Evolutionary conservation across 2,888 invertebrate species (phyloP).

Genomic region (Sinopyrophorus schimmeli): DNA sequence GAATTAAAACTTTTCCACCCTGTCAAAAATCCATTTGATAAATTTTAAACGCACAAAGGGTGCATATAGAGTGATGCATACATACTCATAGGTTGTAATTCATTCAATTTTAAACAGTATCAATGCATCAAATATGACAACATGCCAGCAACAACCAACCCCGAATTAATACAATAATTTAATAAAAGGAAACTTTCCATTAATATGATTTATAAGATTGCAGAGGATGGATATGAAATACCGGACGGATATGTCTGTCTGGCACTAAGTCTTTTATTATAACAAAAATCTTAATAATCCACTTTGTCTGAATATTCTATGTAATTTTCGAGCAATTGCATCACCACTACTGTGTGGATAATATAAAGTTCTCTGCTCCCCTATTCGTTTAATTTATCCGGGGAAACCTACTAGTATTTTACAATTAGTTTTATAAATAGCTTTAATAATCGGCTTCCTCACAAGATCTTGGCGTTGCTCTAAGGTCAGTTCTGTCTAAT

Average conservation of each 20-base stretch:
- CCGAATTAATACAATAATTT: no score
- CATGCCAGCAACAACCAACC: no score
- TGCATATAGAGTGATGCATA: no score
- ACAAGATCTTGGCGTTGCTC: background rate
- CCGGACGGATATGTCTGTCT: conserved; percentile 33
- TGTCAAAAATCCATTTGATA: no score
- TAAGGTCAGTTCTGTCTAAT: background rate
- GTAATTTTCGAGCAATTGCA: conserved; percentile 2
- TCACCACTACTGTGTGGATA: background rate
- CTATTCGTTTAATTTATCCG: conserved; percentile 3
- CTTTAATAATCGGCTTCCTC: background rate
- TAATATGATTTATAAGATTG: conserved; percentile 16
- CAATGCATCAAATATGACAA: no score
- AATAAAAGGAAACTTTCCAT: conserved; percentile 13
- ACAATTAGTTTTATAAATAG: background rate
- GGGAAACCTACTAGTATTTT: background rate
- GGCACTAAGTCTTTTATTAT: conserved; percentile 22
- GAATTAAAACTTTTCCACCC: no score
- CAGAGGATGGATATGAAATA: conserved; percentile 14
- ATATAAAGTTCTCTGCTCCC: background rate
- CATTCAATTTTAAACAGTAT: no score
- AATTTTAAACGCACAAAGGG: no score
- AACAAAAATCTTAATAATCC: conserved; percentile 32
- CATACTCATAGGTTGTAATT: no score
- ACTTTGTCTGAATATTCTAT: conserved; percentile 6